Evolutionary conservation across 2,888 invertebrate genomes (phyloP).

Genomic region (Hydrotaea diabolus): DNA sequence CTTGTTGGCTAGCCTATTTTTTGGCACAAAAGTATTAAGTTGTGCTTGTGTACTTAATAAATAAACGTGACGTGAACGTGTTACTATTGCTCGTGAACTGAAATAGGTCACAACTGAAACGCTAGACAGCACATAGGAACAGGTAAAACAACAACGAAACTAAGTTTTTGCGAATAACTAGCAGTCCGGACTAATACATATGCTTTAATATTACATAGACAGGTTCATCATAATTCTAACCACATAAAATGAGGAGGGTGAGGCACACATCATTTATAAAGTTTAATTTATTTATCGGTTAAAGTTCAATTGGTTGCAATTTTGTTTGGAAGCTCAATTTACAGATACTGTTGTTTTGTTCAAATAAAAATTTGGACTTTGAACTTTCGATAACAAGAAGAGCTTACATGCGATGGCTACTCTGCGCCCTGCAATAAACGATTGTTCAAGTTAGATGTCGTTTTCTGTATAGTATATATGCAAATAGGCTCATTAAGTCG

Average conservation of each 20-base stretch:
- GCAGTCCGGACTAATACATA: neutral
- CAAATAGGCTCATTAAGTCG: no score
- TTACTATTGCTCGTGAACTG: neutral
- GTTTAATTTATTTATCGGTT: slow-evolving; percentile 21
- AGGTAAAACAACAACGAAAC: neutral
- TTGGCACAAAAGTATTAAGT: slow-evolving; percentile 36
- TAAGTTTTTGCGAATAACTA: neutral
- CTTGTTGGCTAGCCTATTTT: neutral
- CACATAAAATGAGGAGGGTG: neutral
- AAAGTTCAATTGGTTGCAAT: slow-evolving; percentile 26
- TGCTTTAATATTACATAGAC: slow-evolving; percentile 48
- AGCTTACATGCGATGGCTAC: slow-evolving; percentile 11
- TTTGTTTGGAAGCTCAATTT: neutral
- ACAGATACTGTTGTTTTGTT: neutral
- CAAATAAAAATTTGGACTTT: slow-evolving; percentile 51
- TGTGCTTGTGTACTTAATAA: neutral
- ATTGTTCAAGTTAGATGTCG: no score
- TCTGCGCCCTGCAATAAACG: slow-evolving; percentile 5
- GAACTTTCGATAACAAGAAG: slow-evolving; percentile 38
- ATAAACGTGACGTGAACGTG: neutral
- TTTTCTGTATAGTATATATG: no score
- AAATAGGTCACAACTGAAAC: slow-evolving; percentile 10
- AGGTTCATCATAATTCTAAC: slow-evolving; percentile 15
- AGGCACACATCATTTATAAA: neutral
- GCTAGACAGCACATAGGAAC: neutral